Conservation (phyloP, 2,888 invertebrate genomes). For the Lochmaea crataegi region DNA sequence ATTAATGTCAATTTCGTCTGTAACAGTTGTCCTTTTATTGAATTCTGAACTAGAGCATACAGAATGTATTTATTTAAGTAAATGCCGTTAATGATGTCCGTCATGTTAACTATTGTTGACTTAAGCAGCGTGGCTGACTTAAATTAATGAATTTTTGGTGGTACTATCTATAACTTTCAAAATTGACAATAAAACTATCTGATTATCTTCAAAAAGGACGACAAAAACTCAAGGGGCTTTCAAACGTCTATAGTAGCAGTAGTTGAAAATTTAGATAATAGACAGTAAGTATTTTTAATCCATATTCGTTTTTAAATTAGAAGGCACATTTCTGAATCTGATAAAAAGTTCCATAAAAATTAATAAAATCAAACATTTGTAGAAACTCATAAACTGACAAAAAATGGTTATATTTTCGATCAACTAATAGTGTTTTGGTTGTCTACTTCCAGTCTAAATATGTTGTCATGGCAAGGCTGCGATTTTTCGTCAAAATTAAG, state of each 20-base stretch:
- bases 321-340: no score
- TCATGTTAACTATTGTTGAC: constrained; percentile 42
- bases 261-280: background rate
- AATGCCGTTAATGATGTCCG: constrained; percentile 49
- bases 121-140: constrained; percentile 45
- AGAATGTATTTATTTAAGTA: constrained; percentile 40
- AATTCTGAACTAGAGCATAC: constrained; percentile 29
- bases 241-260: background rate
- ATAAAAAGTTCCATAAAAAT: no score
- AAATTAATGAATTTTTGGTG: constrained; percentile 46
- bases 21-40: constrained; percentile 28
- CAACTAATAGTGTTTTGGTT: no score
- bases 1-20: constrained; percentile 32
- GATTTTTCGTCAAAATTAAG: no score
- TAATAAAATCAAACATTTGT: no score
- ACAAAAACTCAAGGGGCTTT: background rate
- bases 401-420: no score
- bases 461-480: no score
- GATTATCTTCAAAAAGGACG: background rate
- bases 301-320: no score
- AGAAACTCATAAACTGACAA: no score
- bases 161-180: background rate
- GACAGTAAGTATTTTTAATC: no score
- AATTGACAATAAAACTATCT: background rate
- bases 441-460: no score